Conservation (phyloP, 2,888 invertebrate genomes). For the Cactoblastis cactorum region DNA sequence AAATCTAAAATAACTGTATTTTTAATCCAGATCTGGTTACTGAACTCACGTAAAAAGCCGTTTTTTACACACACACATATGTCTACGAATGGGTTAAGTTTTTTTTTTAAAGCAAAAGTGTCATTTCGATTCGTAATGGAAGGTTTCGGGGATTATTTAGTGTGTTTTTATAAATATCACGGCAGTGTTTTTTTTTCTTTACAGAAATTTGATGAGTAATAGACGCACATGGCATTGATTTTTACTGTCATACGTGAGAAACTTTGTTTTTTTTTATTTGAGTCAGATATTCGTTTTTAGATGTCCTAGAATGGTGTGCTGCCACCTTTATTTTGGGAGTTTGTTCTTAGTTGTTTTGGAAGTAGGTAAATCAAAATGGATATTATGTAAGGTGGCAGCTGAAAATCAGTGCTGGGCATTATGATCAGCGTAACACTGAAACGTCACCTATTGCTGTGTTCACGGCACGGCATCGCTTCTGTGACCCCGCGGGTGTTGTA, state of each 20-base stretch:
- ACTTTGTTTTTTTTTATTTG: slow-evolving; percentile 36
- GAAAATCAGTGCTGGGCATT: no score
- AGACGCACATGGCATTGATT: slow-evolving; percentile 63
- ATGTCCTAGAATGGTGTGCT: slow-evolving; percentile 27
- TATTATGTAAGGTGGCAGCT: background rate
- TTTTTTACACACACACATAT: slow-evolving; percentile 47
- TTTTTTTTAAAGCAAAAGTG: slow-evolving; percentile 48
- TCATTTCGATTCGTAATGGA: slow-evolving; percentile 72
- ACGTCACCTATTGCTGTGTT: no score
- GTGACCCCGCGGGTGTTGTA: no score
- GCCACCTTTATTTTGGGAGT: slow-evolving; percentile 22
- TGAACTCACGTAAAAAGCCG: slow-evolving; percentile 59
- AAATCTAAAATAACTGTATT: slow-evolving; percentile 68
- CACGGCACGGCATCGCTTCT: no score
- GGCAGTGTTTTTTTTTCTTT: slow-evolving; percentile 38
- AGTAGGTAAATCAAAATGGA: no score
- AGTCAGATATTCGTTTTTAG: slow-evolving; percentile 30
- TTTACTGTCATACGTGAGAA: slow-evolving; percentile 67
- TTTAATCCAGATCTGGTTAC: slow-evolving; percentile 73
- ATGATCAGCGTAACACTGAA: no score
- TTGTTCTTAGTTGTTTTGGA: no score
- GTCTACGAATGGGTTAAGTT: slow-evolving; percentile 70
- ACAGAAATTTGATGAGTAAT: slow-evolving; percentile 60
- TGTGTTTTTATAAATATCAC: slow-evolving; percentile 43
- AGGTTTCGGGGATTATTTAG: slow-evolving; percentile 70